Evolutionary conservation across 2,113 vertebrate genomes (phyloP), one percentile per base, ranked within the genome.

Genomic region (Phainopepla nitens): DNA sequence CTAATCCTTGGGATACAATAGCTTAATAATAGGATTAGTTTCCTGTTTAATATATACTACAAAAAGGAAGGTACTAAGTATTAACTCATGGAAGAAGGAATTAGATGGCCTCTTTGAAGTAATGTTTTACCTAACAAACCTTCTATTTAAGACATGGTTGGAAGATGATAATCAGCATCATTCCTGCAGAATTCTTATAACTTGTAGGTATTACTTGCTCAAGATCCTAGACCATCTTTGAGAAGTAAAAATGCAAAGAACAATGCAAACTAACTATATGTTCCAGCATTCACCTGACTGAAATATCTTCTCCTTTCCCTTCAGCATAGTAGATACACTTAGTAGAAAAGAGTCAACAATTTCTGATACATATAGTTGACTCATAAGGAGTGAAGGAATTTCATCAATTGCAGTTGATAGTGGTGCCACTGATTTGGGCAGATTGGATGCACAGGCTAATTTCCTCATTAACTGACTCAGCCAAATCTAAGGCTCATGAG

Each of bases 371-470:
- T 64, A 45, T 8, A 61, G 44, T 24, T 83, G 54, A 81, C 61
- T 89, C n/a, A 56, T 87, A 73, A 58, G 11, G 13, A 89, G 15
- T 3, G 6, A 88, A 79, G 47, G 20, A 72, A 31, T 49, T 80
- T 70, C 65, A 86, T 86, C 58, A 90, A 18, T 28, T 82, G 41
- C 36, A 73, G 58, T n/a, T 95, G 62, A 53, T 65, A 69, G 27
- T 42, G 10, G 21, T 81, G 42, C 47, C 56, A 94, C 72, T 60
- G n/a, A 75, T 56, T 82, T 78, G 76, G 69, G 77, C 31, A 94
- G 94, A 87, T 45, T 84, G 72, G 83, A 92, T 91, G 49, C 72
- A 89, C 56, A 78, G 17, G 49, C n/a, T 94, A 78, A 96, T 87
- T 79, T 87, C n/a, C 73, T 93, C 41, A 84, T 92, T 81, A 92